Evolutionary conservation across 2,113 vertebrate genomes (phyloP).

Genomic region (Piaya cayana): DNA sequence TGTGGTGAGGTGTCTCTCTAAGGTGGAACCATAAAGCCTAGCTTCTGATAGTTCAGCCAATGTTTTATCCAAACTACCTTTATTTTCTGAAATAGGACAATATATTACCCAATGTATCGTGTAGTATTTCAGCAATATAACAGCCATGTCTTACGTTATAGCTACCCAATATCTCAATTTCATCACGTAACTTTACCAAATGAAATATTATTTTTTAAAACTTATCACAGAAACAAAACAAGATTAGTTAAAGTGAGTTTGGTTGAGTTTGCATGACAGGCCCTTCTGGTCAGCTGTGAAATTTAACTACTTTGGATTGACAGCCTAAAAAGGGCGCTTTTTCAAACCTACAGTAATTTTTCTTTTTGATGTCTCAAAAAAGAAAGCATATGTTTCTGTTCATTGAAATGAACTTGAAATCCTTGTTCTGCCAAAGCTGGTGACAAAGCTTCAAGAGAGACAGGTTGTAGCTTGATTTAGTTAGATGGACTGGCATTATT

Average conservation of each 20-base stretch:
- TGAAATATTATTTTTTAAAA: neutral
- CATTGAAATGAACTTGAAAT: neutral
- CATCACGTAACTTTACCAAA: neutral
- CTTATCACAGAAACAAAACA: neutral
- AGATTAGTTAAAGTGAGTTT: neutral
- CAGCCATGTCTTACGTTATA: neutral
- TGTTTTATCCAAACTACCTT: neutral
- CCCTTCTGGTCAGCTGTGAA: neutral
- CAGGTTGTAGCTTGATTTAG: neutral
- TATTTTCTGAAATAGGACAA: fast-evolving
- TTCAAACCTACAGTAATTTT: neutral
- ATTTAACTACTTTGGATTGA: neutral
- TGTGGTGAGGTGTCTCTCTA: neutral
- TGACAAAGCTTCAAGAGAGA: neutral
- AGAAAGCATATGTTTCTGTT: neutral
- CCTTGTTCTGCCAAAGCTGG: neutral
- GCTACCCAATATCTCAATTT: neutral
- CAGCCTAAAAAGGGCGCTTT: neutral
- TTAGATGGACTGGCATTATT: neutral
- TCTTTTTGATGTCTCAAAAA: neutral
- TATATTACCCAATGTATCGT: fast-evolving
- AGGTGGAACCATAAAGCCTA: neutral
- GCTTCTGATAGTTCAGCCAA: neutral
- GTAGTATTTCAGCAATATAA: neutral
- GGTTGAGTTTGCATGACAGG: neutral